Conservation (phyloP, 1,140 invertebrate genomes). For the Branchinecta lindahli region DNA sequence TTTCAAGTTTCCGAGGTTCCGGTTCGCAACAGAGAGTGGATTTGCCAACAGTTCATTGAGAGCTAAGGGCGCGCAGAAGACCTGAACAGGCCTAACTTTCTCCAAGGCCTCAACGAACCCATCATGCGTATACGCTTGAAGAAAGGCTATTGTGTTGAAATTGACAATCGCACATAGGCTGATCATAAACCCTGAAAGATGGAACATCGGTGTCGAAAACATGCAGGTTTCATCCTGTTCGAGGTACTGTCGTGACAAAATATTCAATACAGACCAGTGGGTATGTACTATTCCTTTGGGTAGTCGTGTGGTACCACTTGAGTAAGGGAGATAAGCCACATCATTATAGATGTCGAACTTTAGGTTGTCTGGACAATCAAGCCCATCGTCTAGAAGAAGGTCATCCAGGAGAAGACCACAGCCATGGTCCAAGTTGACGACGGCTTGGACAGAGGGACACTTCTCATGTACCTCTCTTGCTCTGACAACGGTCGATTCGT, state of each 20-base stretch:
- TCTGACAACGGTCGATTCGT: neutral
- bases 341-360: neutral
- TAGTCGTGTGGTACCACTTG: conserved; percentile 21
- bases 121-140: neutral
- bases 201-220: neutral
- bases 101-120: neutral
- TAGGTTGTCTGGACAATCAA: neutral
- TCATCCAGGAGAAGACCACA: neutral
- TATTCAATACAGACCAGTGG: neutral
- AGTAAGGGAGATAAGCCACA: conserved; percentile 19
- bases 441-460: neutral
- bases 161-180: neutral
- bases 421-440: neutral
- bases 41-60: neutral
- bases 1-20: too few relatives aligned
- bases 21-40: too few relatives aligned
- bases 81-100: neutral
- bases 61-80: neutral
- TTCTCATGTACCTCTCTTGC: neutral
- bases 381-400: neutral
- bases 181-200: neutral
- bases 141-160: neutral
- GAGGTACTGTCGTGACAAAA: neutral
- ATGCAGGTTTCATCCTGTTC: neutral
- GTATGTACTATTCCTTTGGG: conserved; percentile 28